These are phyloP conservation scores for Tachystola acroxantha DNA, from an alignment of 2,888 invertebrate genomes.

Conservation along the genomic window DNA sequence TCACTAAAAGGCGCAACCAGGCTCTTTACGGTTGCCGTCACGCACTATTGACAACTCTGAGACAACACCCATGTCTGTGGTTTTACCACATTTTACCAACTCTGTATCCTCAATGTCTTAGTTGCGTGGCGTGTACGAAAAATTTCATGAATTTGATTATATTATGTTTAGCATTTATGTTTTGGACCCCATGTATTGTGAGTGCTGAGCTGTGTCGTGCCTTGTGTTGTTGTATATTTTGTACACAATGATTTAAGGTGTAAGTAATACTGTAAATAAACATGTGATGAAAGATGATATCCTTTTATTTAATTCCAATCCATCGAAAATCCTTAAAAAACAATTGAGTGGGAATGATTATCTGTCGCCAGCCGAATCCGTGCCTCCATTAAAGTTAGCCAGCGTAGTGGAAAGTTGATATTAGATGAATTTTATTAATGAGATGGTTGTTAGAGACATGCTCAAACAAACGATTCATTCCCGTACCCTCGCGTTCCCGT, in stretches of 20 bases:
- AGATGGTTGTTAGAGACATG: too few relatives aligned
- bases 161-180: constrained; percentile 34
- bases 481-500: too few relatives aligned
- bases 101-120: constrained; percentile 45
- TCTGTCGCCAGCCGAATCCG: too few relatives aligned
- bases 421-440: too few relatives aligned
- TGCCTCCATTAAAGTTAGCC: too few relatives aligned
- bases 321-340: too few relatives aligned
- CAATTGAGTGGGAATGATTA: too few relatives aligned
- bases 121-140: constrained; percentile 24
- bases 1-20: constrained; percentile 23
- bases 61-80: constrained; percentile 47
- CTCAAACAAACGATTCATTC: too few relatives aligned
- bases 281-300: too few relatives aligned
- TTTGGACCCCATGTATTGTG: constrained; percentile 48
- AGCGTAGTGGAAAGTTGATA: too few relatives aligned
- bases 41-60: constrained; percentile 34
- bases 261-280: not conserved
- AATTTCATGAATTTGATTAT: constrained; percentile 30
- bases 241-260: constrained; percentile 18
- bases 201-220: constrained; percentile 36
- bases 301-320: too few relatives aligned
- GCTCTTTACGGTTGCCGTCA: constrained; percentile 35
- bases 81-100: constrained; percentile 43
- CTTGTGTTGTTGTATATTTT: constrained; percentile 35